Conservation (phyloP, 2,888 invertebrate genomes). For the Camponotus fellah region DNA sequence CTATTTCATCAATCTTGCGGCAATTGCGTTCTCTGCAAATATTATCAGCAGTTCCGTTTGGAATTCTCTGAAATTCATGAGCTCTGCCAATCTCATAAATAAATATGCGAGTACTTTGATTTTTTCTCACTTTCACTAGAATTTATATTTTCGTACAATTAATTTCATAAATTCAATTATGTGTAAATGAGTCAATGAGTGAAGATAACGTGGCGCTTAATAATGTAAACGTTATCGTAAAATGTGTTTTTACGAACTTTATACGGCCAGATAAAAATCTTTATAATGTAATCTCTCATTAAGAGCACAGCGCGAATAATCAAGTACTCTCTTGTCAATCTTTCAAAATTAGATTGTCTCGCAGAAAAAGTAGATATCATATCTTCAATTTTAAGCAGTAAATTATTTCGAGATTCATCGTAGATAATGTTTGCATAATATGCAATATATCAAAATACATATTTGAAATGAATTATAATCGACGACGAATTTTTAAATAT, state of each 20-base stretch:
- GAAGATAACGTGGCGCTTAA: slow-evolving; percentile 13
- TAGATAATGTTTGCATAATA: background rate
- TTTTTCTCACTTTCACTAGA: background rate
- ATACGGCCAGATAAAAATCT: background rate
- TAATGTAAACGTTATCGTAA: background rate
- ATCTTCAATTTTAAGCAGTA: background rate
- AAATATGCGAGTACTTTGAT: background rate
- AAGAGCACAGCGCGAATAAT: background rate
- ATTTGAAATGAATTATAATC: background rate
- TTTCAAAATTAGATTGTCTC: background rate
- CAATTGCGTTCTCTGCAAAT: slow-evolving; percentile 46
- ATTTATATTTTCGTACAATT: background rate
- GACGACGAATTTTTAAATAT: background rate
- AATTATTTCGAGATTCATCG: background rate
- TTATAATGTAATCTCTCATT: background rate
- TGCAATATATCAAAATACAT: background rate
- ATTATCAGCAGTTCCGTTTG: slow-evolving; percentile 2
- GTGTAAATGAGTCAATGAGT: slow-evolving; percentile 12
- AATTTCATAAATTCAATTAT: slow-evolving; percentile 19
- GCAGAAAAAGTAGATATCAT: background rate
- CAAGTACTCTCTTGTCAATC: background rate
- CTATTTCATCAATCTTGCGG: slow-evolving; percentile 40
- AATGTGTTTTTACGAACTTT: slow-evolving; percentile 12
- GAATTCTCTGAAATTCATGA: background rate
- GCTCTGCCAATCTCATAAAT: background rate